Conservation (phyloP, 1,140 invertebrate genomes). For the Lepidotrigona ventralis region DNA sequence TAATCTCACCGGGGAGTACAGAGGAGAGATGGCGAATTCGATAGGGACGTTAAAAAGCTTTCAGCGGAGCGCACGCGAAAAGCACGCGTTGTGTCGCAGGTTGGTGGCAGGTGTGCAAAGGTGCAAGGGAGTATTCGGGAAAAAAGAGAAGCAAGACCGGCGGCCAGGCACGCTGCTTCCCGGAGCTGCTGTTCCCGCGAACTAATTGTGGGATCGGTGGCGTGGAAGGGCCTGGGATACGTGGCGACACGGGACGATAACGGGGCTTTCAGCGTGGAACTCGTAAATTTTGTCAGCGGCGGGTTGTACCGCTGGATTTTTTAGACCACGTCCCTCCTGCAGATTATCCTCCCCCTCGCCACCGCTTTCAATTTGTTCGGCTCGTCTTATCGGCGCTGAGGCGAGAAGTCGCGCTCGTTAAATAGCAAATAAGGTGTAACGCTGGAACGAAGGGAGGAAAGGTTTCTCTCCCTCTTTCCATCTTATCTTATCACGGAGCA, state of each 20-base stretch:
- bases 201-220: constrained; percentile 63
- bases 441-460: constrained; percentile 45
- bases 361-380: constrained; percentile 62
- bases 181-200: constrained; percentile 25
- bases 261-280: constrained; percentile 45
- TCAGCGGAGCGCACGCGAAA: not conserved
- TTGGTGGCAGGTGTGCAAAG: not conserved
- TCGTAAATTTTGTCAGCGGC: constrained; percentile 65
- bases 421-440: constrained; percentile 58
- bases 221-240: constrained; percentile 9
- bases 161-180: not conserved
- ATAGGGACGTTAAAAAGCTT: not conserved
- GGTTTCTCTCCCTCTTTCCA: not conserved
- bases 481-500: constrained; percentile 58
- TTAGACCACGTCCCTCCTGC: constrained; percentile 36
- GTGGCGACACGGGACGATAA: constrained; percentile 53
- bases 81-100: not conserved
- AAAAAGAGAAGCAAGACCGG: not conserved
- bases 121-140: no score
- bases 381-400: constrained; percentile 40
- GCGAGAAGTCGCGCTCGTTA: constrained; percentile 51
- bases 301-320: constrained; percentile 36
- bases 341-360: constrained; percentile 54
- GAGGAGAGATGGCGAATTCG: not conserved
- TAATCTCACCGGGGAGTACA: not conserved